Evolutionary conservation across 2,888 invertebrate species (phyloP).

Genomic region (Protophormia terraenovae): DNA sequence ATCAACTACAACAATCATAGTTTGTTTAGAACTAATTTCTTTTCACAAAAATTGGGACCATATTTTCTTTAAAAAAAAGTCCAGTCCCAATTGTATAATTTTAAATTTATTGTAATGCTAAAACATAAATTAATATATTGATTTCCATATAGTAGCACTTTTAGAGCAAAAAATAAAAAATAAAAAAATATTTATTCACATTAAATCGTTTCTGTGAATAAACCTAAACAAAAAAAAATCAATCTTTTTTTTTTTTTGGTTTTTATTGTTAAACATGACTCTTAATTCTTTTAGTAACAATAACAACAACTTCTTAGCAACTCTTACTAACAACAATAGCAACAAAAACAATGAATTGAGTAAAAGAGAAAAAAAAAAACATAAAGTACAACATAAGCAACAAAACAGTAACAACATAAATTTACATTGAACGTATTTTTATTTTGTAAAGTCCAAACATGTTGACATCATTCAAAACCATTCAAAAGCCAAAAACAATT

Average conservation of each 20-base stretch:
- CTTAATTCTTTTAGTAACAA: too few relatives aligned
- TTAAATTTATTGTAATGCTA: neutral
- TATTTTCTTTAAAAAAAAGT: too few relatives aligned
- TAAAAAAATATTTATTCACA: constrained; percentile 42
- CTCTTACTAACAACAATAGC: constrained; percentile 19
- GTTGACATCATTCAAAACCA: constrained; percentile 69
- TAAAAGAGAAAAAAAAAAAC: neutral
- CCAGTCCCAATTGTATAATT: too few relatives aligned
- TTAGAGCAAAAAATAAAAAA: neutral
- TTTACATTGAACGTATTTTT: constrained; percentile 66
- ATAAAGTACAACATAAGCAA: constrained; percentile 18
- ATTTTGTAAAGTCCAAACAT: constrained; percentile 67
- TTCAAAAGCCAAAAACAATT: constrained; percentile 72
- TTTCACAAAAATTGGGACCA: too few relatives aligned
- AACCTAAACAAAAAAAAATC: constrained; percentile 49
- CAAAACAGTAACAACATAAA: constrained; percentile 60
- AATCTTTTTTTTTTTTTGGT: too few relatives aligned
- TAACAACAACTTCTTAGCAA: too few relatives aligned
- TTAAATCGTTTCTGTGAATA: constrained; percentile 56
- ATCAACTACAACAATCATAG: too few relatives aligned
- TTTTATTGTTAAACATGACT: constrained; percentile 48
- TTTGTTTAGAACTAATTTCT: too few relatives aligned
- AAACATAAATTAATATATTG: neutral
- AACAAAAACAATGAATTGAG: neutral
- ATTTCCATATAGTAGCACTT: constrained; percentile 29